These are phyloP conservation scores for Anarsia innoxiella DNA, from an alignment of 2,888 invertebrate genomes.

Conservation along the genomic window DNA sequence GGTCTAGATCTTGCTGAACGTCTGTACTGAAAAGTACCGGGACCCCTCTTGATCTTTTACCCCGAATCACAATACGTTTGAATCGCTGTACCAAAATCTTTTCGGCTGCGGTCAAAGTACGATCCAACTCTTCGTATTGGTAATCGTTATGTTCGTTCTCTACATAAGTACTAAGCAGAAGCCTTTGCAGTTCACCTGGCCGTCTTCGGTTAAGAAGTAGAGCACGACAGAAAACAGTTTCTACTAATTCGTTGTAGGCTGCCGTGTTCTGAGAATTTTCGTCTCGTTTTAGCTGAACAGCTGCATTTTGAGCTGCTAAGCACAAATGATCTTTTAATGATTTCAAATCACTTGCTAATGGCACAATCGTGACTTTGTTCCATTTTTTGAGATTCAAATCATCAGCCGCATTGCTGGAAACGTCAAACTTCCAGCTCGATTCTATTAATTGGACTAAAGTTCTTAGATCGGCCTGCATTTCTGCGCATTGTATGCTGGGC, in stretches of 20 bases:
- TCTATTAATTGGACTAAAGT: background rate
- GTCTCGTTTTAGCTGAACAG: background rate
- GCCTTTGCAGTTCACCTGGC: background rate
- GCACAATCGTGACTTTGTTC: constrained; percentile 16
- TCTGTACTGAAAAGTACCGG: constrained; percentile 27
- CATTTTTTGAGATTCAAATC: constrained; percentile 16
- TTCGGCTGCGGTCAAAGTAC: background rate
- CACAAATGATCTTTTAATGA: constrained; percentile 13
- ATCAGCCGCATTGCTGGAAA: constrained; percentile 9
- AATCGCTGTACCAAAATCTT: background rate
- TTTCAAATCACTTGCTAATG: constrained; percentile 15
- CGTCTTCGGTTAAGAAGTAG: background rate
- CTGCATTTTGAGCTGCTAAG: constrained; percentile 1
- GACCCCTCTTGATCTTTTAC: constrained; percentile 18
- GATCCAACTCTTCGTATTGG: background rate
- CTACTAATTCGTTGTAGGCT: background rate
- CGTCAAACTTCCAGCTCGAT: background rate
- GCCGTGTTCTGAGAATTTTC: background rate
- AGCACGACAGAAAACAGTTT: background rate
- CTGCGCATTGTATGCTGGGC: background rate
- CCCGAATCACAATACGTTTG: background rate
- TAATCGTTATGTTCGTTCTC: background rate
- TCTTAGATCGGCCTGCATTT: background rate
- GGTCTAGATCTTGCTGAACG: constrained; percentile 21
- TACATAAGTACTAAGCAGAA: background rate